Conservation (phyloP, 1,140 invertebrate genomes). For the Polyergus mexicanus region DNA sequence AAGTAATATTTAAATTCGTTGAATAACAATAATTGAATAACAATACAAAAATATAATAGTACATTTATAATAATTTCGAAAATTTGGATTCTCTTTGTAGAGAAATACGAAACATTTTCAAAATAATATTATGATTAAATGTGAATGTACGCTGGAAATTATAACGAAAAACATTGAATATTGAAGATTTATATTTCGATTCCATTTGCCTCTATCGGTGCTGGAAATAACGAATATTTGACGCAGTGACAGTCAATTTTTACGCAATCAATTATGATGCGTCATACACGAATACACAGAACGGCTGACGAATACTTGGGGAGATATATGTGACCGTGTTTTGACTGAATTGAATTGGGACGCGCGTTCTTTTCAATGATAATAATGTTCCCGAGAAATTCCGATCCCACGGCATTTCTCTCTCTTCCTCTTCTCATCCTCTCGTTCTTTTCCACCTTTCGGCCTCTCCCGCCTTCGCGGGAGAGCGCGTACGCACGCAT, state of each 20-base stretch:
- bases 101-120: not conserved
- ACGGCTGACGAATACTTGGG: constrained; percentile 4
- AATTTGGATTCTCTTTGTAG: not conserved
- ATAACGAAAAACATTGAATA: constrained; percentile 10
- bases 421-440: constrained; percentile 21
- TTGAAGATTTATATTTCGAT: not conserved
- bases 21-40: constrained; percentile 18
- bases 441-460: constrained; percentile 31
- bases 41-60: not conserved
- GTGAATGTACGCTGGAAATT: not conserved
- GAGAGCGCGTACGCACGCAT: not conserved
- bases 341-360: constrained; percentile 70
- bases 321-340: constrained; percentile 66
- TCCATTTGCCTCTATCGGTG: not conserved
- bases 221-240: constrained; percentile 11
- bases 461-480: not conserved
- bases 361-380: constrained; percentile 74
- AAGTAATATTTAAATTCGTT: constrained; percentile 38
- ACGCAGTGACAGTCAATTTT: constrained; percentile 36
- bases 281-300: constrained; percentile 25
- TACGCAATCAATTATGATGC: constrained; percentile 7
- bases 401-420: constrained; percentile 75
- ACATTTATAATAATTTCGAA: constrained; percentile 2
- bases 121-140: constrained; percentile 18
- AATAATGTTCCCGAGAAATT: constrained; percentile 77